Evolutionary conservation across 2,113 vertebrate genomes (phyloP), one percentile per base, ranked within the genome.

Genomic region (Myotis davidii): DNA sequence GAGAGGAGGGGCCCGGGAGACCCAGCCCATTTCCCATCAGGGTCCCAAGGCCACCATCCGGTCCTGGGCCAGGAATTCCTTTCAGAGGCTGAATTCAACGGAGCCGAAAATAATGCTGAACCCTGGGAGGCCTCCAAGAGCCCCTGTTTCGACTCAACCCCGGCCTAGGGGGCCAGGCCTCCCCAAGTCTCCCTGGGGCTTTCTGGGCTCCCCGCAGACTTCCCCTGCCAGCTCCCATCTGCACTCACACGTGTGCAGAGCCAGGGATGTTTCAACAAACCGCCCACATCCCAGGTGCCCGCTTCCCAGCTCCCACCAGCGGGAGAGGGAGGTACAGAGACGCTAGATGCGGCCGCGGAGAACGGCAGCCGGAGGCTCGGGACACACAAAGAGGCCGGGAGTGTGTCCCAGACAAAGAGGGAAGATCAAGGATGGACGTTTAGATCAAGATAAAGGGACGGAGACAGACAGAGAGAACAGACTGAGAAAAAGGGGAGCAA

Each of bases 1-100:
- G n/a, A 50, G 39, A 59, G 59, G 91, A 96, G 84, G 48, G 83
- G 70, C 27, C 50, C 95, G 59, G 94, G 88, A 89, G 88, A 92
- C 84, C 79, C 93, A 94, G 45, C 85, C 85, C 85, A 94, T 87
- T 97, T 97, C 96, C 93, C 97, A 96, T 56, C 85, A 84, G 88
- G 85, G 88, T 92, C 96, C 94, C 90, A 85, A 95, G 92, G 92
- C 96, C 92, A 94, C 85, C 85, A 83, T 95, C 95, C 64, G 34
- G 89, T 96, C 59, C 42, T 88, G 95, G 76, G 90, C 96, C 95
- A 86, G 95, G 85, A 96, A 96, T 96, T 90, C 90, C 95, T 97
- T 95, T 88, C 78, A 86, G 77, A 90, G 90, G 64, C 88, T 74
- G 88, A 95, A 88, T 95, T 85, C 93, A 92, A 84, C 67, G 59